These are phyloP conservation scores for Penaeus japonicus DNA, from an alignment of 1,140 invertebrate genomes.

Conservation along the genomic window DNA sequence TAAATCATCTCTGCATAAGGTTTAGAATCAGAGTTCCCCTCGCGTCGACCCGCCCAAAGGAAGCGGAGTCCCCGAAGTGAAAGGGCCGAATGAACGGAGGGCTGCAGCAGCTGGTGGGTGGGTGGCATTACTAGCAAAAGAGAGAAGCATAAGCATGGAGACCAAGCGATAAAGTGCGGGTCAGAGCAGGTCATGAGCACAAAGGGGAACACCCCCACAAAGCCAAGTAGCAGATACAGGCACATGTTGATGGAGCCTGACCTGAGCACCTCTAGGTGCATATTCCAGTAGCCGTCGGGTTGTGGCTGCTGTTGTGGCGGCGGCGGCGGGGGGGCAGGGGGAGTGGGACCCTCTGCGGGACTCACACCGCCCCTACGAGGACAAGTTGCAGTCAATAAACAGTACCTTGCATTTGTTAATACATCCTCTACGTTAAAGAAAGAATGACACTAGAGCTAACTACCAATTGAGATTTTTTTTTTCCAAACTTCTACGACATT, in stretches of 20 bases:
- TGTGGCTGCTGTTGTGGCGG: conserved; percentile 62
- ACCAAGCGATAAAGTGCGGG: too few relatives aligned
- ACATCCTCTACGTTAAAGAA: neutral
- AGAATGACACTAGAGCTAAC: neutral
- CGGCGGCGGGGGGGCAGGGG: conserved; percentile 61
- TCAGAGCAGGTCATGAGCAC: neutral
- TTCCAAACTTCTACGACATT: too few relatives aligned
- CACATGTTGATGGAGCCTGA: conserved; percentile 60
- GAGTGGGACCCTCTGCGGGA: conserved; percentile 49
- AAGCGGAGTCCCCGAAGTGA: too few relatives aligned
- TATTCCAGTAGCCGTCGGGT: conserved; percentile 64
- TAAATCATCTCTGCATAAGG: too few relatives aligned
- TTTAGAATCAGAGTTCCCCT: too few relatives aligned
- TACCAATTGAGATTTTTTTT: too few relatives aligned
- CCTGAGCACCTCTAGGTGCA: conserved; percentile 62
- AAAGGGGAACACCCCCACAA: neutral
- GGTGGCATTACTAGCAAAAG: too few relatives aligned
- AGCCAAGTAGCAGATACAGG: neutral
- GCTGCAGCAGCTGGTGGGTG: too few relatives aligned
- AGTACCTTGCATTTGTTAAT: neutral
- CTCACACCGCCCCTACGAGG: conserved; percentile 39
- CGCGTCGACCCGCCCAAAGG: too few relatives aligned
- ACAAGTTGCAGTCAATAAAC: neutral
- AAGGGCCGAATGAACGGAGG: too few relatives aligned
- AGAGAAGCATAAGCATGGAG: too few relatives aligned